Evolutionary conservation across 2,113 vertebrate genomes (phyloP), one percentile per base, ranked within the genome.

Genomic region (Plestiodon gilberti): DNA sequence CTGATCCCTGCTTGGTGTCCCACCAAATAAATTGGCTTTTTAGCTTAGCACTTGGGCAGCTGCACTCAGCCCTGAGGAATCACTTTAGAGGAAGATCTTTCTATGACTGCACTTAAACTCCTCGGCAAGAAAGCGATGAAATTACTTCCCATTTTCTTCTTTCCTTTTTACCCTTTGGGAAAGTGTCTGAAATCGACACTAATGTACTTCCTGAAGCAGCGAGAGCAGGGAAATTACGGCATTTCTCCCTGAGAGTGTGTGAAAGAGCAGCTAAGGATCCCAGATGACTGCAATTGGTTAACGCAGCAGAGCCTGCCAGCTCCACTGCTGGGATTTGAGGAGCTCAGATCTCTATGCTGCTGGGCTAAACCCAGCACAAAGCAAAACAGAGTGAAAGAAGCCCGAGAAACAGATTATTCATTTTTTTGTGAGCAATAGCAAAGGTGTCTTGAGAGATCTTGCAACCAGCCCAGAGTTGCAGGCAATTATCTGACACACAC

Each of bases 1-100:
- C 18, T 59, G 20, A 25, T 40, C 17, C 18, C 11, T 83, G 70
- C 57, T 74, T 62, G 57, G 17, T 38, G 55, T 64, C 23, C 38
- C 30, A 52, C n/a, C 13, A 52, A 76, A 76, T 74, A 65, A 43
- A 48, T 35, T 64, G 30, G 28, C 43, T 22, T 38, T 78, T 52
- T 59, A 74, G 57, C 14, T 15, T 55, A 86, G 55, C 30, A 80
- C 40, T 73, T 80, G 65, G 28, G 35, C 8, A 71, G 67, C 67
- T 62, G 20, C 55, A 28, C 14, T 64, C 80, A 33, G 38, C 57
- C 55, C 40, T 52, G 23, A 81, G 78, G 69, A 81, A 86, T 81
- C 70, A 30, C 78, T 86, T 52, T 81, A 78, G 70, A 86, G 69
- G 81, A 86, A 74, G 70, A 86, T 74, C 71, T 86, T 86, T 86